Percentiles rank a stretch among this genome's conserved stretches.
These are phyloP conservation scores for Lophura nycthemera DNA, from an alignment of 2,113 vertebrate species.

Conservation along the genomic window DNA sequence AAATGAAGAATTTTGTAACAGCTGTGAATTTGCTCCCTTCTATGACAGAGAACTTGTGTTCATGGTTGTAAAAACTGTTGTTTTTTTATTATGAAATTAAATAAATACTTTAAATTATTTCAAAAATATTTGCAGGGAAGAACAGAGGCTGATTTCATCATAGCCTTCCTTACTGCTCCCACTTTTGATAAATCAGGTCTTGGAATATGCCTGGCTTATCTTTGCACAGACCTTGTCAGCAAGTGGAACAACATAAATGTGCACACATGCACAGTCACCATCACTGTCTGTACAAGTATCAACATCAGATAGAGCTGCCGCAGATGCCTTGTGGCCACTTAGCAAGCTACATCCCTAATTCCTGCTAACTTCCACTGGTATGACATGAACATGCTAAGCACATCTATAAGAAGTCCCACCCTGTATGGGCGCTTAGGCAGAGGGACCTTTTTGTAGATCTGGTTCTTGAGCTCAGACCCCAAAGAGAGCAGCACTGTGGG, in stretches of 20 bases:
- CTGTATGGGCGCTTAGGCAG: rapidly evolving
- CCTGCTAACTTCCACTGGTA: neutral
- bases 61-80: neutral
- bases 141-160: neutral
- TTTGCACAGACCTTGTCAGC: neutral
- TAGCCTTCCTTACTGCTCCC: neutral
- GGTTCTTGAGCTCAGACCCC: neutral
- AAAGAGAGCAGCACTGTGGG: rapidly evolving
- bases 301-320: neutral
- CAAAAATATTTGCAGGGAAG: neutral
- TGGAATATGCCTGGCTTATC: neutral
- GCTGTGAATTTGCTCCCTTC: neutral
- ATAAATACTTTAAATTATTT: too few relatives aligned
- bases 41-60: neutral
- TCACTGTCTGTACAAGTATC: too few relatives aligned
- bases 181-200: neutral
- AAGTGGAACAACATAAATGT: rapidly evolving
- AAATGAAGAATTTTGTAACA: neutral
- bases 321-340: too few relatives aligned
- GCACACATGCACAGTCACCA: rapidly evolving
- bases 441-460: rapidly evolving
- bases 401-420: rapidly evolving
- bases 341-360: rapidly evolving
- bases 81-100: neutral
- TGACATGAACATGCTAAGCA: rapidly evolving